Percentiles rank a stretch among this genome's conserved stretches.
phyloP scores from a whole-genome alignment of 2,888 invertebrate species.

The Pocota personata region DNA sequence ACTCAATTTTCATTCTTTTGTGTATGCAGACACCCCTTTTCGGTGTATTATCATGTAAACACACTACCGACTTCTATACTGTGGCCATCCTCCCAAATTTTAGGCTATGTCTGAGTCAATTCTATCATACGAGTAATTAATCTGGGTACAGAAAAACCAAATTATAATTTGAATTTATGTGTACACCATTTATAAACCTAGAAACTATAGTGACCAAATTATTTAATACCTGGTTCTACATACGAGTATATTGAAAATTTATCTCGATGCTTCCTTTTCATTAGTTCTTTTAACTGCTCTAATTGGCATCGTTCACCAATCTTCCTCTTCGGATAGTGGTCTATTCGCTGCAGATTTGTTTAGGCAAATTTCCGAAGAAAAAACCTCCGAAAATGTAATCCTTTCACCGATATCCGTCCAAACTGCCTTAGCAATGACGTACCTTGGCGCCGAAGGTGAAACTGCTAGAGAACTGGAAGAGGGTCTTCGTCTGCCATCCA shows the following conservation, averaged over 20 bases:
- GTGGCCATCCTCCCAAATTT: too few species aligned
- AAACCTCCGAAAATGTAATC: conserved; percentile 75
- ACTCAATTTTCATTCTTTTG: too few species aligned
- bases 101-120: too few species aligned
- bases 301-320: background rate
- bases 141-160: too few species aligned
- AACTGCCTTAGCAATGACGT: conserved; percentile 87
- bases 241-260: background rate
- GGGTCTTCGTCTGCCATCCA: conserved; percentile 75
- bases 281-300: conserved; percentile 11
- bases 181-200: too few species aligned
- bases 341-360: conserved; percentile 77
- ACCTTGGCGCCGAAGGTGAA: conserved; percentile 87
- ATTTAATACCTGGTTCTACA: too few species aligned
- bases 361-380: conserved; percentile 69
- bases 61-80: too few species aligned
- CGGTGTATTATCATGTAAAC: too few species aligned
- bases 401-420: conserved; percentile 85
- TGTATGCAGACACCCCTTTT: too few species aligned
- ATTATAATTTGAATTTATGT: too few species aligned
- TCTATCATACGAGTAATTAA: too few species aligned
- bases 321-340: conserved; percentile 9
- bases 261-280: background rate
- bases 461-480: conserved; percentile 78
- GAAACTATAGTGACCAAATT: too few species aligned